These are phyloP conservation scores for Idaea aversata DNA, from an alignment of 2,888 invertebrate species.

Conservation along the genomic window DNA sequence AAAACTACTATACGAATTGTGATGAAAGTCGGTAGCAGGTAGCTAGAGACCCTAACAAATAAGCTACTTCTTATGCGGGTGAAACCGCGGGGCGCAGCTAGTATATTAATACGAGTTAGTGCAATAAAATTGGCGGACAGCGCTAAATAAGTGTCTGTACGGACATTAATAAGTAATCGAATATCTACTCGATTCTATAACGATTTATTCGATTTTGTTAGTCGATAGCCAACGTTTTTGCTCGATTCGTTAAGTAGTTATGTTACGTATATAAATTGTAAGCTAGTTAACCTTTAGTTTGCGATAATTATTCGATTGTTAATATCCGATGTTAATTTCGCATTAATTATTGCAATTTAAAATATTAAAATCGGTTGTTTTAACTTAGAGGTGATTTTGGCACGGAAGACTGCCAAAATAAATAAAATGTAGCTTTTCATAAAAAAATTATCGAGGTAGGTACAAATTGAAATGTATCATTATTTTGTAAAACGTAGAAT, in stretches of 20 bases:
- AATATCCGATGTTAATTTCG: not conserved
- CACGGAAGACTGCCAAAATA: too few relatives aligned
- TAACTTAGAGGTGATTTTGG: not conserved
- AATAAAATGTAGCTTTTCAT: too few relatives aligned
- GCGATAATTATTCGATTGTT: not conserved
- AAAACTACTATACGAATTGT: too few relatives aligned
- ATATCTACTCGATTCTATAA: conserved; percentile 57
- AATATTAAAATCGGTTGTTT: not conserved
- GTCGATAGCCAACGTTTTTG: conserved; percentile 34
- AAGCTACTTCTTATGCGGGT: too few relatives aligned
- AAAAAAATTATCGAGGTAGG: too few relatives aligned
- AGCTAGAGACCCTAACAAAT: too few relatives aligned
- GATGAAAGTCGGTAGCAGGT: too few relatives aligned
- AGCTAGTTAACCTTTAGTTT: not conserved
- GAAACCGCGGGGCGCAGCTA: too few relatives aligned
- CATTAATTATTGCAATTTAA: too few relatives aligned
- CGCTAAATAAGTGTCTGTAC: conserved; percentile 70
- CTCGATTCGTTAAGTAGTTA: not conserved
- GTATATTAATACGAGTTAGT: conserved; percentile 55
- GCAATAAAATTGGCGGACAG: conserved; percentile 65
- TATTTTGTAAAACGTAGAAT: too few relatives aligned
- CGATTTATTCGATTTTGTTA: conserved; percentile 59
- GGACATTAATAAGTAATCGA: conserved; percentile 75
- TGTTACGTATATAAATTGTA: not conserved
- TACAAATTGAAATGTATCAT: too few relatives aligned